Conservation (phyloP, 2,113 vertebrate species). For the Paradoxurus hermaphroditus region DNA sequence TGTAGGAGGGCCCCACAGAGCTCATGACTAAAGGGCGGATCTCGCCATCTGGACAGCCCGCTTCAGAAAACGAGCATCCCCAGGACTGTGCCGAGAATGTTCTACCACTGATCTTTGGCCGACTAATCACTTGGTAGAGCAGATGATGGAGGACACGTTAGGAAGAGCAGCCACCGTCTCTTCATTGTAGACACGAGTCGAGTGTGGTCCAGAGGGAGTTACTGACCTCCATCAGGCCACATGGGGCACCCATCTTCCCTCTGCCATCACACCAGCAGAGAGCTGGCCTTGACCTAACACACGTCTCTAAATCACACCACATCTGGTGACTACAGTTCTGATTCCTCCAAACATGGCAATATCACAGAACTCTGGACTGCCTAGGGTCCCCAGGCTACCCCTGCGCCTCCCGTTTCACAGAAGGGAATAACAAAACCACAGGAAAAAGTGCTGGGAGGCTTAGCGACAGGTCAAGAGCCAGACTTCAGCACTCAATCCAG, state of each 20-base stretch:
- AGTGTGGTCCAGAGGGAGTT: background rate
- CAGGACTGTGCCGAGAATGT: background rate
- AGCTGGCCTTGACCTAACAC: background rate
- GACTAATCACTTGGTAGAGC: background rate
- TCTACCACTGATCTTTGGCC: background rate
- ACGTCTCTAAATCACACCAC: background rate
- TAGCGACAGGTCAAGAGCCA: background rate
- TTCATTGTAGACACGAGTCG: background rate
- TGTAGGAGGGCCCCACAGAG: background rate
- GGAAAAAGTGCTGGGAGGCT: background rate
- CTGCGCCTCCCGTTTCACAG: background rate
- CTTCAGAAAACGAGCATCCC: background rate
- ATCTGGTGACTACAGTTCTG: background rate
- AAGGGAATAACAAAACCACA: background rate
- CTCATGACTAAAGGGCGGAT: background rate
- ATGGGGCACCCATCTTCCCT: fast-evolving
- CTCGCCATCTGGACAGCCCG: background rate
- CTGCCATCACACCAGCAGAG: background rate
- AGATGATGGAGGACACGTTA: background rate
- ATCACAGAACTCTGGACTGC: background rate
- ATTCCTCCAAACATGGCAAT: background rate
- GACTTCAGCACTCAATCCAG: background rate
- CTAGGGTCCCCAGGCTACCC: background rate
- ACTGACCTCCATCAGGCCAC: background rate
- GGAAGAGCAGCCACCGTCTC: background rate